Evolutionary conservation across 2,113 vertebrate genomes (phyloP).

Genomic region (Ammospiza caudacuta): DNA sequence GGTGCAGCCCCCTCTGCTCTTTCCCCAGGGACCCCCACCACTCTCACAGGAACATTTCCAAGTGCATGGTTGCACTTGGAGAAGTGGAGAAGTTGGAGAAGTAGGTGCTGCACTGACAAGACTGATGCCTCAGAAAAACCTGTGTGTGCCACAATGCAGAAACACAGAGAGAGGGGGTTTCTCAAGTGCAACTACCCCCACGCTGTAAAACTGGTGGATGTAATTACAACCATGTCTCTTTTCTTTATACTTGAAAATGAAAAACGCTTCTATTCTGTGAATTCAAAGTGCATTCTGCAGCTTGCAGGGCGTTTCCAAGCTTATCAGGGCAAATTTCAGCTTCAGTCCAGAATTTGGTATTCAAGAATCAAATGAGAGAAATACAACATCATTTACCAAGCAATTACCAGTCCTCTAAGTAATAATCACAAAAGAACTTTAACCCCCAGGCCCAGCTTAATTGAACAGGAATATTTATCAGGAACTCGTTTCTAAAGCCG

Average conservation of each 20-base stretch:
- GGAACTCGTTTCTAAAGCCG: not conserved
- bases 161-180: not conserved
- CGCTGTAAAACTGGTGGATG: not conserved
- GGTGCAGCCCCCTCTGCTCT: not conserved
- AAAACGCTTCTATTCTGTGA: not conserved
- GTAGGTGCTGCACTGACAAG: not conserved
- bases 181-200: not conserved
- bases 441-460: not conserved
- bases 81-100: not conserved
- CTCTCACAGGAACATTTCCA: not conserved
- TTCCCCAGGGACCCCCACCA: not conserved
- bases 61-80: not conserved
- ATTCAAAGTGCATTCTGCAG: not conserved
- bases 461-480: not conserved
- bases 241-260: not conserved
- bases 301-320: not conserved
- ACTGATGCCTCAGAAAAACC: not conserved
- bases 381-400: not conserved
- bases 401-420: not conserved
- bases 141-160: not conserved
- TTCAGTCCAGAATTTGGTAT: not conserved
- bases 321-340: not conserved
- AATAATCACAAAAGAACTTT: not conserved
- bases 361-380: not conserved
- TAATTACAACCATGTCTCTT: not conserved